Evolutionary conservation across 2,113 vertebrate species (phyloP).

Genomic region (Larimichthys polyactis): DNA sequence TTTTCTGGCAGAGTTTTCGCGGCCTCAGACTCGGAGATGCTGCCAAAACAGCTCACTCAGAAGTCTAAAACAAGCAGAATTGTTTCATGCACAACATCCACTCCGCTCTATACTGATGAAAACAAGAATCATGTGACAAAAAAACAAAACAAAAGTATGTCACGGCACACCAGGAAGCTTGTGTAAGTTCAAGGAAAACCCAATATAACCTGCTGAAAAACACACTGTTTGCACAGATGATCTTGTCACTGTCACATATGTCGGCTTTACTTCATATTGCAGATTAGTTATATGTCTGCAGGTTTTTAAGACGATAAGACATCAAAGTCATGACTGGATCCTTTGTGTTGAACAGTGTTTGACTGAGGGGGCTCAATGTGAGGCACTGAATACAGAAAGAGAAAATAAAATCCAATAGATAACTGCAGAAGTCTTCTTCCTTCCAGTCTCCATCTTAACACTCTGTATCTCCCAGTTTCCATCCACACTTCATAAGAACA

Average conservation of each 20-base stretch:
- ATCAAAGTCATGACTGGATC: background rate
- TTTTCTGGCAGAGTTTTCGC: background rate
- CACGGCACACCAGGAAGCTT: background rate
- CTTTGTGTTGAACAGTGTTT: background rate
- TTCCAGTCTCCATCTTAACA: background rate
- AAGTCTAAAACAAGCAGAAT: background rate
- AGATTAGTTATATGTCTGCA: background rate
- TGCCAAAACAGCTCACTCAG: background rate
- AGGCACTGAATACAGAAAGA: background rate
- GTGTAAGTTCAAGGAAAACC: background rate
- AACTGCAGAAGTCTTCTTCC: too few relatives aligned
- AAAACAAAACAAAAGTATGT: background rate
- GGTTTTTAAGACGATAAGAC: background rate
- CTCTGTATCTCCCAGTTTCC: slow-evolving; percentile 5
- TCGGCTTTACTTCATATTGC: background rate
- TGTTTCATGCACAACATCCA: background rate
- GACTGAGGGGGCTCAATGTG: background rate
- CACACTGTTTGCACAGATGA: background rate
- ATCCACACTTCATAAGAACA: slow-evolving; percentile 7
- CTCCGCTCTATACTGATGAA: background rate
- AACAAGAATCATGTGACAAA: background rate
- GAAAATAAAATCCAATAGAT: background rate
- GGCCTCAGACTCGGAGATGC: background rate
- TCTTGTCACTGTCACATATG: background rate
- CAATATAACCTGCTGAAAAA: background rate